A percentile compares a stretch with the other conserved stretches of the same genome.
These are phyloP conservation scores for Euphydryas editha DNA, from an alignment of 2,888 invertebrate species.

Conservation along the genomic window DNA sequence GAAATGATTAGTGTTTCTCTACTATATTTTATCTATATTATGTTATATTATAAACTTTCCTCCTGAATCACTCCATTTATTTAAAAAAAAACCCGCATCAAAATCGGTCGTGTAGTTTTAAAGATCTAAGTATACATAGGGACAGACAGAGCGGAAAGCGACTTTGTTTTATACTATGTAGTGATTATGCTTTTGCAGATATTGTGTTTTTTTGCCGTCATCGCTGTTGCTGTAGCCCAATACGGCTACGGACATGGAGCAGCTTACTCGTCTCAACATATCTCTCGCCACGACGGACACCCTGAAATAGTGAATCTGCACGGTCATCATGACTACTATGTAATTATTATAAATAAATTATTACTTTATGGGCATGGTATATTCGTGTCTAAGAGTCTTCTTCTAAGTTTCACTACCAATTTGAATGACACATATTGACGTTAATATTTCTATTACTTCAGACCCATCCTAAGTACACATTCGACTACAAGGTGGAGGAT, in stretches of 20 bases:
- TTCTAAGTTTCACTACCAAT: not conserved
- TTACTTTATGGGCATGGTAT: not conserved
- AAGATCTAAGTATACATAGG: too few species aligned
- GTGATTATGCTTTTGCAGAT: conserved; percentile 15
- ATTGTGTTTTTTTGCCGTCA: conserved; percentile 17
- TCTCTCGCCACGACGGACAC: conserved; percentile 49
- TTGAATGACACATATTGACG: too few species aligned
- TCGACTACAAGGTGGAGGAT: conserved; percentile 59
- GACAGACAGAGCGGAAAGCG: too few species aligned
- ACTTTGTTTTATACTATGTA: too few species aligned
- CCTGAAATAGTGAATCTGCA: conserved; percentile 32
- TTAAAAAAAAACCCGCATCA: too few species aligned
- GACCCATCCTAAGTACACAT: conserved; percentile 51
- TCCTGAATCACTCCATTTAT: too few species aligned
- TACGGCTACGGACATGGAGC: conserved; percentile 50
- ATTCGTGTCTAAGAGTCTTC: not conserved
- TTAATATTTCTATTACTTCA: conserved; percentile 11
- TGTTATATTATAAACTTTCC: too few species aligned
- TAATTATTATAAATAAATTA: conserved; percentile 12
- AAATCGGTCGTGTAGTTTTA: too few species aligned
- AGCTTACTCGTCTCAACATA: conserved; percentile 49
- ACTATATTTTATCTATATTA: too few species aligned
- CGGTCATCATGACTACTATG: conserved; percentile 65
- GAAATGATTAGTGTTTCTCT: too few species aligned
- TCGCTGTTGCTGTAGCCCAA: conserved; percentile 47